Percentiles rank a stretch among this genome's conserved stretches.
These are phyloP conservation scores for Julus scandinavius DNA, from an alignment of 2,888 invertebrate species.

Conservation along the genomic window DNA sequence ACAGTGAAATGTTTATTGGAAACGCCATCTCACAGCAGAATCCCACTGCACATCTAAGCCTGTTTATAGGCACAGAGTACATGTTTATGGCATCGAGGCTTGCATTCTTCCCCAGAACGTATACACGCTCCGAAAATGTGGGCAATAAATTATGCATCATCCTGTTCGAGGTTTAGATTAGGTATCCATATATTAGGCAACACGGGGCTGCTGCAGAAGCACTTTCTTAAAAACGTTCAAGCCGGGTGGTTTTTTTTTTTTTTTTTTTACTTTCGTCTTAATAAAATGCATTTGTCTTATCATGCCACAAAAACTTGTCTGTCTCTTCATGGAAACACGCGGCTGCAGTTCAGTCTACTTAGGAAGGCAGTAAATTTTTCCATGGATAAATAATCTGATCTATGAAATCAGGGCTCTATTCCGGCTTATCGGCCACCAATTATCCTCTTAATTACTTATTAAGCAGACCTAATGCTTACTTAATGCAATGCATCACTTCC, in stretches of 20 bases:
- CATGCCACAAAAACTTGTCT: constrained; percentile 26
- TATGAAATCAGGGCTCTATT: constrained; percentile 12
- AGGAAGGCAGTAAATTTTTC: neutral
- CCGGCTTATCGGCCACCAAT: constrained; percentile 6
- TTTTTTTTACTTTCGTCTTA: neutral
- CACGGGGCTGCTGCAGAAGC: constrained; percentile 22
- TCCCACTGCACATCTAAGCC: neutral
- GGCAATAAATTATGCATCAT: constrained; percentile 36
- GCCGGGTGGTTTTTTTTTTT: neutral
- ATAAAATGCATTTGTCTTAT: constrained; percentile 42
- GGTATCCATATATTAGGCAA: constrained; percentile 42
- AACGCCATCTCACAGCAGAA: constrained; percentile 22
- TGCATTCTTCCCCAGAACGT: constrained; percentile 29
- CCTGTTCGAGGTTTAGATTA: constrained; percentile 42
- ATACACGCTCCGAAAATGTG: neutral
- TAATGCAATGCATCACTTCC: neutral
- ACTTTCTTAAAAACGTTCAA: constrained; percentile 13
- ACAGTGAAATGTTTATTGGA: constrained; percentile 12
- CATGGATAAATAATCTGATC: constrained; percentile 13
- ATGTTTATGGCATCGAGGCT: constrained; percentile 34
- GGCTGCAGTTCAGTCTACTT: neutral
- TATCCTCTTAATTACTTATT: constrained; percentile 35
- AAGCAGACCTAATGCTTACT: constrained; percentile 35
- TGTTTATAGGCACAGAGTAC: neutral
- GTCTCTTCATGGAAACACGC: constrained; percentile 4